phyloP scores from a whole-genome alignment of 1,140 invertebrate species.

The Diorhabda elongata region DNA sequence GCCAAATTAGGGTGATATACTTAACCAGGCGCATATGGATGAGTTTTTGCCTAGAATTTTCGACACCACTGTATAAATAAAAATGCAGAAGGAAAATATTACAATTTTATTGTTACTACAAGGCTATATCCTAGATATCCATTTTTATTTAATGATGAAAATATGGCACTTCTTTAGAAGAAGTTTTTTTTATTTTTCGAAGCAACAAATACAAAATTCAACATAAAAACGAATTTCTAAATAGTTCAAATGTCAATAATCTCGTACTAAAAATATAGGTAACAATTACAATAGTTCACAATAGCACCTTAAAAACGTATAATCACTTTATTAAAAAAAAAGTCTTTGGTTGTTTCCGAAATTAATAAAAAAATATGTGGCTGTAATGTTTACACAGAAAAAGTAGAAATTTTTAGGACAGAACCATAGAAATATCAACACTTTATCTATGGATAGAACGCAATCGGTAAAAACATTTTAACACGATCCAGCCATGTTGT shows the following conservation, averaged over 20 bases:
- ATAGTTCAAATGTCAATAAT: constrained; percentile 21
- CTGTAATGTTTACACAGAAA: no score
- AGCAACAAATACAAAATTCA: constrained; percentile 20
- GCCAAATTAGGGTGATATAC: no score
- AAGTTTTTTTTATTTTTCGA: constrained; percentile 5
- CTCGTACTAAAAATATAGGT: constrained; percentile 24
- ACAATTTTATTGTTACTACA: constrained; percentile 28
- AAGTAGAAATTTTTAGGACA: no score
- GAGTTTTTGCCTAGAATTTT: no score
- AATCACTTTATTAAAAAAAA: constrained; percentile 28
- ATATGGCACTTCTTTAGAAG: constrained; percentile 28
- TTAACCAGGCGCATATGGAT: no score
- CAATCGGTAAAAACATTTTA: no score
- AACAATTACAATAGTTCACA: constrained; percentile 23
- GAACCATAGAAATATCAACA: no score
- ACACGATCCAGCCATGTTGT: no score
- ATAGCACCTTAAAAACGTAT: constrained; percentile 25
- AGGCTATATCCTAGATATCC: constrained; percentile 26
- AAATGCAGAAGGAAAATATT: constrained; percentile 21
- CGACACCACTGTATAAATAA: background rate
- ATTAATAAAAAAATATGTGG: no score
- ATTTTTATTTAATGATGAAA: constrained; percentile 19
- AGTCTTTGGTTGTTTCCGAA: constrained; percentile 26
- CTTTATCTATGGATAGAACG: no score
- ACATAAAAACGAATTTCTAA: constrained; percentile 17